Evolutionary conservation across 2,888 invertebrate genomes (phyloP).

Genomic region (Zelleria hepariella): DNA sequence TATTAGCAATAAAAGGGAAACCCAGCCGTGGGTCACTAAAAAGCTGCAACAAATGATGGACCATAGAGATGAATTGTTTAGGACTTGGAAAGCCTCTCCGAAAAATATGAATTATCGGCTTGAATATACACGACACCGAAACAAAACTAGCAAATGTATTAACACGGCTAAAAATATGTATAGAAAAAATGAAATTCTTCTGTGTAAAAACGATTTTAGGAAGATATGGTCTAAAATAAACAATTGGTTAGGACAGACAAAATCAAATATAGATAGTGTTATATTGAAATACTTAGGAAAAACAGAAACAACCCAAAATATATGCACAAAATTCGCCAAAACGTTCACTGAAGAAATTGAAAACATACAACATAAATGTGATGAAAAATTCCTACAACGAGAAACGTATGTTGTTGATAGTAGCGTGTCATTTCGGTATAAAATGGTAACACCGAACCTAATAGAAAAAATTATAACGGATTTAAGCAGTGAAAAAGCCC

Average conservation of each 20-base stretch:
- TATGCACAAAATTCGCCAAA: too few species aligned
- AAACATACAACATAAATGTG: too few species aligned
- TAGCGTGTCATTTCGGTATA: too few species aligned
- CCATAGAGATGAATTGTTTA: background rate
- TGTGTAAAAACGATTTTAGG: background rate
- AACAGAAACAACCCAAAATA: too few species aligned
- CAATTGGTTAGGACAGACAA: background rate
- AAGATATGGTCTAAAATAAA: background rate
- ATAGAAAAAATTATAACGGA: too few species aligned
- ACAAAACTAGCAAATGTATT: too few species aligned
- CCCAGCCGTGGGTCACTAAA: background rate
- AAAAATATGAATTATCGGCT: background rate
- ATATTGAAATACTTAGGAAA: too few species aligned
- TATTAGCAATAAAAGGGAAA: background rate
- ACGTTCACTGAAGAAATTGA: too few species aligned
- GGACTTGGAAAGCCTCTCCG: background rate
- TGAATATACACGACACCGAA: background rate
- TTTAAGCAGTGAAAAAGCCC: too few species aligned
- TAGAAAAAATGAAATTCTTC: background rate
- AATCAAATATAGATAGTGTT: background rate
- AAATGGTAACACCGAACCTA: too few species aligned
- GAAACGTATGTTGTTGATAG: too few species aligned
- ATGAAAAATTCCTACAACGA: too few species aligned
- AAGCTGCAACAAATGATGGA: background rate
- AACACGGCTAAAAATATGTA: background rate